These are phyloP conservation scores for Gryon sp. DNA, from an alignment of 1,140 invertebrate genomes.

Conservation along the genomic window DNA sequence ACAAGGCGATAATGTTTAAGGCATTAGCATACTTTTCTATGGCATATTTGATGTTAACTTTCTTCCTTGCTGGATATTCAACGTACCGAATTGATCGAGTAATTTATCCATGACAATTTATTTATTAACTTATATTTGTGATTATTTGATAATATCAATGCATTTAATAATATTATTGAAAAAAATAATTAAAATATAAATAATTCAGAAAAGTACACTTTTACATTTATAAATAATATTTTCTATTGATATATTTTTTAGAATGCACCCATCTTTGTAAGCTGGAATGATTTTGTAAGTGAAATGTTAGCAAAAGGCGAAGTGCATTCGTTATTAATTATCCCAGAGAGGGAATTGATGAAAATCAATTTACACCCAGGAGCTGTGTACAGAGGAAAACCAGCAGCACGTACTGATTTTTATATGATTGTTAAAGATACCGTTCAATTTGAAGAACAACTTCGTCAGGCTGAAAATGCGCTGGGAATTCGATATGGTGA, in stretches of 20 bases:
- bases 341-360: slow-evolving; percentile 90
- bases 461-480: slow-evolving; percentile 88
- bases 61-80: no score
- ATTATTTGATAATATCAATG: no score
- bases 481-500: slow-evolving; percentile 88
- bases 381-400: slow-evolving; percentile 92
- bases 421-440: slow-evolving; percentile 92
- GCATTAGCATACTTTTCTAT: no score
- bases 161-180: no score
- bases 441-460: slow-evolving; percentile 91
- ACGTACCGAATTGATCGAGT: no score
- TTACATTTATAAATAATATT: no score
- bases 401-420: slow-evolving; percentile 79
- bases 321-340: slow-evolving; percentile 91
- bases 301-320: slow-evolving; percentile 95
- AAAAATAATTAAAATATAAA: no score
- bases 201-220: no score
- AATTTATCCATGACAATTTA: no score
- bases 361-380: slow-evolving; percentile 90
- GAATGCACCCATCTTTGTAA: slow-evolving; percentile 79
- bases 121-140: no score
- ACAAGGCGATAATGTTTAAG: background rate
- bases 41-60: no score
- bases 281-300: slow-evolving; percentile 97
- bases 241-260: slow-evolving; percentile 3